These are phyloP conservation scores for Genyomyrus donnyi DNA, from an alignment of 2,113 vertebrate species.

Conservation along the genomic window DNA sequence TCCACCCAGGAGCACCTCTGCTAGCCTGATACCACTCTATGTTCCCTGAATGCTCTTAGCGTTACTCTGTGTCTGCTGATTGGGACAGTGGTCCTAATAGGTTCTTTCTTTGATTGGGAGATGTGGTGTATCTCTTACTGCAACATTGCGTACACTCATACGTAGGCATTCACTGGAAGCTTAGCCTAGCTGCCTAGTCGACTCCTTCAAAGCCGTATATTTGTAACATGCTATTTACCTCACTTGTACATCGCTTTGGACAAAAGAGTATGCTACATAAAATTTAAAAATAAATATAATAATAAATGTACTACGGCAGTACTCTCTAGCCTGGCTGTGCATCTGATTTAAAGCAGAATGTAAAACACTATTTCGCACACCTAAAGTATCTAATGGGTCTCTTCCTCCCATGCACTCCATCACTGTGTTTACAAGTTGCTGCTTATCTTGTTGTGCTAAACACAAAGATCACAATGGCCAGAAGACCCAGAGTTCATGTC, in stretches of 20 bases:
- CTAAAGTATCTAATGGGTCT: background rate
- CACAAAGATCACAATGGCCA: background rate
- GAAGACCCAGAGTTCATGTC: background rate
- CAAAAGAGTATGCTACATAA: background rate
- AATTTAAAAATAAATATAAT: background rate
- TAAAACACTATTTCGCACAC: background rate
- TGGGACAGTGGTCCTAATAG: background rate
- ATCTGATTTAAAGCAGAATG: background rate
- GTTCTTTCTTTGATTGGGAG: background rate
- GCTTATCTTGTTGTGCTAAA: background rate
- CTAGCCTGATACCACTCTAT: background rate
- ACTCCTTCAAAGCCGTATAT: background rate
- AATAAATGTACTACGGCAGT: background rate
- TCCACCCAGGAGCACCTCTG: background rate
- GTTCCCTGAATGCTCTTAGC: background rate
- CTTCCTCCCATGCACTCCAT: background rate
- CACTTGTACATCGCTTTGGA: background rate
- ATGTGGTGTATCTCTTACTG: background rate
- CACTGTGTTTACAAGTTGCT: background rate
- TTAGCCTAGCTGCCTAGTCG: background rate
- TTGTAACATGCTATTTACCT: background rate
- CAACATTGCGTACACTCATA: background rate
- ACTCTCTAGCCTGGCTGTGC: background rate
- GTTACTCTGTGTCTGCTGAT: background rate
- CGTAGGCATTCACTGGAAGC: background rate